These are phyloP conservation scores for Cryptoleucopteryx plumbea DNA, from an alignment of 2,113 vertebrate genomes.

Conservation along the genomic window DNA sequence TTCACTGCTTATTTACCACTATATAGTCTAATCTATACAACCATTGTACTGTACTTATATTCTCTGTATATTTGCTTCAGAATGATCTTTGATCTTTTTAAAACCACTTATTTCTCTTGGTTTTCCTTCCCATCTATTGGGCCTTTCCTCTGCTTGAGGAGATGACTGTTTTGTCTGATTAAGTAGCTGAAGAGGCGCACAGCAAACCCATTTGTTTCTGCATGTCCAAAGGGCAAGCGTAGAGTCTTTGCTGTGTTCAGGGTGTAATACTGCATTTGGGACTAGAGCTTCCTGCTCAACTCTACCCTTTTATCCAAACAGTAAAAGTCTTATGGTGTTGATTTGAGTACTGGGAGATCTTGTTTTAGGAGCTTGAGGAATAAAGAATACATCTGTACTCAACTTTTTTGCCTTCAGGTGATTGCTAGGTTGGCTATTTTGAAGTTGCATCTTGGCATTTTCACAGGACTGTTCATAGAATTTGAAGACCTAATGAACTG, in stretches of 20 bases:
- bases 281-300: neutral
- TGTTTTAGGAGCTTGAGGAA: neutral
- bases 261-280: neutral
- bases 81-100: neutral
- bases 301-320: neutral
- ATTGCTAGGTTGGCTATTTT: neutral
- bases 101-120: neutral
- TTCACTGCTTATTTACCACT: neutral
- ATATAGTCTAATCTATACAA: neutral
- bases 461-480: neutral
- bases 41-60: neutral
- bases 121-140: neutral
- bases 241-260: neutral
- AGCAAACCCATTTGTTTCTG: neutral
- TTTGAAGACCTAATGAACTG: neutral
- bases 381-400: neutral
- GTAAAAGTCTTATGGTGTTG: neutral
- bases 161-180: neutral
- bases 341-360: neutral
- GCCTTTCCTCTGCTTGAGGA: neutral
- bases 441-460: neutral
- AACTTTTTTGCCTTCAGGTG: neutral
- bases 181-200: neutral
- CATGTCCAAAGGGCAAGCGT: neutral
- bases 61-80: neutral